Base-by-base conservation (phyloP, 2,797 vertebrate genomes). In the Propithecus perrieri region DNA sequence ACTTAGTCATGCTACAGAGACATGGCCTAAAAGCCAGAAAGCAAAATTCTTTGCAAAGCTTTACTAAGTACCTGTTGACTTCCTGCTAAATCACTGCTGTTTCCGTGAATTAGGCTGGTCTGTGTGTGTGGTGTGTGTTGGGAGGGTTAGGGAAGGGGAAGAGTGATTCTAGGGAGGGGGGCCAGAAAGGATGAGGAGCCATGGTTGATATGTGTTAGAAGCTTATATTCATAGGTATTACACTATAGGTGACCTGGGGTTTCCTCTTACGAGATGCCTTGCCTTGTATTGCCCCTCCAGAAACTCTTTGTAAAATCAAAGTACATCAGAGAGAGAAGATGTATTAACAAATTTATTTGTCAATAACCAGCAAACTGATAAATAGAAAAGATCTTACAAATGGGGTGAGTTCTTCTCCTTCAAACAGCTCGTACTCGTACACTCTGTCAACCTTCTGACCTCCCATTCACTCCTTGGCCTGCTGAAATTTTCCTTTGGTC, bases 11-110 rank as follows among this genome's bases (percentile, higher is more conserved):
- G 72, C 85, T 84, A 80, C 38, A 90, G 72, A 79, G 67, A 76
- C 15, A 75, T 11, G 50, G 57, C 8, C 53, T 94, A 83, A 97
- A 96, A 94, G 46, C 10, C 89, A 75, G 80, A 93, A 85, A 72
- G 41, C 46, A 92, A 85, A 97, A 61, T 79, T 57, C 13, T 89
- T 84, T 61, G 43, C 53, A 67, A 74, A 94, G 50, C 61, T 59
- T 92, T 30, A 5, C 80, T 85, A 24, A 46, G 22, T 78, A 57
- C 38, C 50, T 61, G 13, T 41, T 94, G 76, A 50, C 67, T 94
- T 63, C 17, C 50, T 94, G 79, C n/a, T 95, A 92, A 85, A 71
- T 71, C 74, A 43, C 18, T 75, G 20, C 15, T 92, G 7, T 57
- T 41, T 84, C 38, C 76, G 30, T 91, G 59, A 76, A n/a, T 90